Percentiles rank a stretch among this genome's conserved stretches.
Conservation (phyloP, 2,113 vertebrate genomes). For the Pseudopipra pipra region DNA sequence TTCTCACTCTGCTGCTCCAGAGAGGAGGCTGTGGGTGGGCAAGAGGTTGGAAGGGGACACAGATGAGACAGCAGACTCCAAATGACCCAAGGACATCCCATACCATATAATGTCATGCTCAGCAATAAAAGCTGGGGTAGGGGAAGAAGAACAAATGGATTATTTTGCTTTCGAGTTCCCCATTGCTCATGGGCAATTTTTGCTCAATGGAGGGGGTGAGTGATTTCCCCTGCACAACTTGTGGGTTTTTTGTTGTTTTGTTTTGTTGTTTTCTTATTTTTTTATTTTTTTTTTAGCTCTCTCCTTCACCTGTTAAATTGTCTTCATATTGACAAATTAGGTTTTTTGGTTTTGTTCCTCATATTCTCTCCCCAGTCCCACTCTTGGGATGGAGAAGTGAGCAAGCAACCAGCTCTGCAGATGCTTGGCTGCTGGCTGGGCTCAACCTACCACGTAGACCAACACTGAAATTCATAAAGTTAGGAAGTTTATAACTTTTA, state of each 20-base stretch:
- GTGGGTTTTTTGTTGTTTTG: fast-evolving
- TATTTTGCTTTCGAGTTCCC: not conserved
- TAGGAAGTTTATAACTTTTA: not conserved
- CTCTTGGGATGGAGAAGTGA: not conserved
- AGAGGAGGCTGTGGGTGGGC: not conserved
- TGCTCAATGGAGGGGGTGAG: not conserved
- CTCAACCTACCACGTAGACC: not conserved
- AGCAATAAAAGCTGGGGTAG: not conserved
- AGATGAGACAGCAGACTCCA: not conserved
- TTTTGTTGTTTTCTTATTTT: no score
- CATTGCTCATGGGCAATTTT: not conserved
- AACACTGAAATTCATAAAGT: not conserved
- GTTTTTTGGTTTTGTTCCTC: not conserved
- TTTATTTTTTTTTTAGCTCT: not conserved
- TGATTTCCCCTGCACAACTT: no score
- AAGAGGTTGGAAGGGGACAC: not conserved
- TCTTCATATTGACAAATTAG: not conserved
- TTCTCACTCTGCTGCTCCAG: not conserved
- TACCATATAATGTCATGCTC: not conserved
- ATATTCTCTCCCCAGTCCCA: not conserved
- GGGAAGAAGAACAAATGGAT: not conserved
- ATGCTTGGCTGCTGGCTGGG: not conserved
- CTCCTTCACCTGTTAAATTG: not conserved
- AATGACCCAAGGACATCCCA: not conserved
- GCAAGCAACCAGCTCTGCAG: fast-evolving